These are phyloP conservation scores for Drosophila paulistorum DNA, from an alignment of 1,140 invertebrate genomes.

Conservation along the genomic window DNA sequence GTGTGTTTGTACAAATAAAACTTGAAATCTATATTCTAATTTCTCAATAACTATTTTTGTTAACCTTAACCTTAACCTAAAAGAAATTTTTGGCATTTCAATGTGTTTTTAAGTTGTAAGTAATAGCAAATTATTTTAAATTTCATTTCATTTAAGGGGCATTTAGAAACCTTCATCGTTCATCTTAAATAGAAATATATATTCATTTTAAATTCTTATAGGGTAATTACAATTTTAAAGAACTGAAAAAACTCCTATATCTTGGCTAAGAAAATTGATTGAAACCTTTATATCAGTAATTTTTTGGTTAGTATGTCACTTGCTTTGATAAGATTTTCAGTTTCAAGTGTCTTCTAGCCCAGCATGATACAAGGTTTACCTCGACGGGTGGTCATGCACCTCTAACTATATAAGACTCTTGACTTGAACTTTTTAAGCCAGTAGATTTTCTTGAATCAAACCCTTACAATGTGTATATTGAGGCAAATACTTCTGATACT, in stretches of 20 bases:
- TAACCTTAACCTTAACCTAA: no score
- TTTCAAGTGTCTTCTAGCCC: not conserved
- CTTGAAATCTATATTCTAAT: not conserved
- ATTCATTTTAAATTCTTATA: no score
- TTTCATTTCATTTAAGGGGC: no score
- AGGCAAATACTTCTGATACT: constrained; percentile 50
- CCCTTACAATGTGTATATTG: constrained; percentile 43
- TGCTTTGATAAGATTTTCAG: not conserved
- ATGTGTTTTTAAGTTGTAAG: no score
- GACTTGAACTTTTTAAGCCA: not conserved
- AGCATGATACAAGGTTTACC: not conserved
- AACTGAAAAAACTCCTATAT: no score
- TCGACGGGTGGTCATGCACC: not conserved
- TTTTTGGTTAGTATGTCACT: not conserved
- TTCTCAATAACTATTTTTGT: no score
- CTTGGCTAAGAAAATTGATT: not conserved
- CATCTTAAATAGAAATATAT: no score
- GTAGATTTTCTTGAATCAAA: not conserved
- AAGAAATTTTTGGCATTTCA: no score
- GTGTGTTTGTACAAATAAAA: not conserved
- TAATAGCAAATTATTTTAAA: no score
- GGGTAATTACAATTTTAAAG: no score
- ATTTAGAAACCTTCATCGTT: no score
- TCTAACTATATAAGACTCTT: constrained; percentile 37
- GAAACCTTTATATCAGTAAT: not conserved